Evolutionary conservation across 35 echinoderm and acorn worm species (phyloP).

Genomic region (Lytechinus variegatus): DNA sequence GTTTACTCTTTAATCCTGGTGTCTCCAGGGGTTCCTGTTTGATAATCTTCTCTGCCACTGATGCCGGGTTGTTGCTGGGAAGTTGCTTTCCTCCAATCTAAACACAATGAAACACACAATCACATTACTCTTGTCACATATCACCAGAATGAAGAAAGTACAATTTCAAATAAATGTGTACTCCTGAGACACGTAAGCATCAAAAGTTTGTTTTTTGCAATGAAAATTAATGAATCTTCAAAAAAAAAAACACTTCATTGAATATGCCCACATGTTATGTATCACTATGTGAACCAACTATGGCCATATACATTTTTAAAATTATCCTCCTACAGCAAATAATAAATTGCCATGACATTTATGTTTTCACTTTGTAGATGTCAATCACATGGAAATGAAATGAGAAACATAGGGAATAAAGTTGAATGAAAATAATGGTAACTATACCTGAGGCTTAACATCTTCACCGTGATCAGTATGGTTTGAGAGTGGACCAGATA

Average conservation of each 20-base stretch:
- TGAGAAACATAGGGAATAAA: too few species aligned
- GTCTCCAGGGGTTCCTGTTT: slow-evolving; percentile 37
- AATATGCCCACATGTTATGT: too few species aligned
- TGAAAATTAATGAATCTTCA: background rate
- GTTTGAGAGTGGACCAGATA: slow-evolving; percentile 29
- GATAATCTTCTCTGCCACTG: slow-evolving; percentile 1
- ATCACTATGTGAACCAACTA: too few species aligned
- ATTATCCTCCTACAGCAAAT: background rate
- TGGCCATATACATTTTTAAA: background rate
- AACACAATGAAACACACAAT: background rate
- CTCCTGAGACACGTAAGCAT: too few species aligned
- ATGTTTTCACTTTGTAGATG: background rate
- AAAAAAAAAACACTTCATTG: background rate
- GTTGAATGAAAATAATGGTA: background rate
- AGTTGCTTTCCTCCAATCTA: slow-evolving; percentile 39
- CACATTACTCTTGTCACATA: too few species aligned
- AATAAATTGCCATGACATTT: background rate
- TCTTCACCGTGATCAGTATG: slow-evolving; percentile 39
- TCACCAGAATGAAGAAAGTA: too few species aligned
- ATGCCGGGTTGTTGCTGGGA: slow-evolving; percentile 17
- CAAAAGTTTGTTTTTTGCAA: too few species aligned
- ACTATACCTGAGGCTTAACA: slow-evolving; percentile 37
- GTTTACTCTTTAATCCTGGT: background rate
- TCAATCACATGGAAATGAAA: background rate
- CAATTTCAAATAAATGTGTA: too few species aligned